These are phyloP conservation scores for Hydrophis major DNA, from an alignment of 2,797 vertebrate species.

Conservation along the genomic window DNA sequence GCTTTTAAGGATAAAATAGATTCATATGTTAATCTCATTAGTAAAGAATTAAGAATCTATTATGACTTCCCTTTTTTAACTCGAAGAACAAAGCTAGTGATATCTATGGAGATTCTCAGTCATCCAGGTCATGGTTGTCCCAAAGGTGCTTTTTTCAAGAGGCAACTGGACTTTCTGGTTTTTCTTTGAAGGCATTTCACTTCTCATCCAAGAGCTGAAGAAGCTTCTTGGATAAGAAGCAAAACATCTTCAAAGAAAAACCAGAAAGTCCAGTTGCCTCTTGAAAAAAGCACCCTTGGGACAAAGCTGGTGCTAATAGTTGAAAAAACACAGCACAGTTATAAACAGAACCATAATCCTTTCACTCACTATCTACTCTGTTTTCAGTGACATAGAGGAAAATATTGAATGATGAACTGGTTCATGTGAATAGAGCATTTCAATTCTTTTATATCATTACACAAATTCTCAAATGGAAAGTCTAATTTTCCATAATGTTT, in stretches of 20 bases:
- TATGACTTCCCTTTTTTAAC: background rate
- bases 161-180: too few relatives aligned
- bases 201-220: too few relatives aligned
- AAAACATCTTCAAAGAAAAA: too few relatives aligned
- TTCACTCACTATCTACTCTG: background rate
- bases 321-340: background rate
- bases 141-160: too few relatives aligned
- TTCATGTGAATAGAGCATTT: background rate
- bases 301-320: background rate
- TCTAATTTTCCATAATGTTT: background rate
- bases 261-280: too few relatives aligned
- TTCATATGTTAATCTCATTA: background rate
- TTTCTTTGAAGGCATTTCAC: too few relatives aligned
- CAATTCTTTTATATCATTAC: background rate
- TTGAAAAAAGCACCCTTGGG: too few relatives aligned
- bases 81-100: background rate
- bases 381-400: background rate
- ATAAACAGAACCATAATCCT: background rate
- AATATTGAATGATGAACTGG: background rate
- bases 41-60: background rate
- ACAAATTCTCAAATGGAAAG: background rate
- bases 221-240: too few relatives aligned
- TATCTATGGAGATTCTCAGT: background rate
- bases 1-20: background rate
- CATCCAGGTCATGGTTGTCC: too few relatives aligned